Base-by-base conservation (phyloP, 1,140 invertebrate species). In the Parapsyche elsis region DNA sequence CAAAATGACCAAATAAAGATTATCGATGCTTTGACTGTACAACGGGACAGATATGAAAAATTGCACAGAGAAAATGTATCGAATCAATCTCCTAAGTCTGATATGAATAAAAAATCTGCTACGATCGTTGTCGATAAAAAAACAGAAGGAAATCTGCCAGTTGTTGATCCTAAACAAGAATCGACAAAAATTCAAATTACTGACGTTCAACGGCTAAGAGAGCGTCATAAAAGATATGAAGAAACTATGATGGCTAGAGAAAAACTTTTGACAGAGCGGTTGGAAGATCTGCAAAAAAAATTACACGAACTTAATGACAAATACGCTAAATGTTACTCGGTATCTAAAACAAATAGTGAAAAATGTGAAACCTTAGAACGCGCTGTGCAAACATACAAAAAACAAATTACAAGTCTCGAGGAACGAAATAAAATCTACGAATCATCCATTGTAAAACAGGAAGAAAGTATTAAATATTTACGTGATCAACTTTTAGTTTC, bases 1-100 rank as follows among this genome's bases (percentile, higher is more conserved):
- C 91, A 95, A 84, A 91, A 92, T 0, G 90, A 93, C 81, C 95
- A 97, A 86, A 91, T 92, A 46, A 93, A 94, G 86, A 94, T 96
- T 91, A 89, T 98, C n/a, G 93, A 94, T 74, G 92, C 92, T 21
- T 88, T 97, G 44, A 91, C 95, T 16, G 90, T 93, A 81, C 96
- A 98, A 86, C 90, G 95, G 76, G 96, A 98, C 84, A 95, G 96
- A 91, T 98, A 97, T 86, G 93, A 94, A 85, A 94, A 93, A 83
- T 90, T 97, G 84, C 93, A 95, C 82, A 92, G 23, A 26, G 57
- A 77, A 44, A 44, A 23, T 30, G 59, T 10, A n/a, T 12, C 5
- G 7, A n/a, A 59, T 1, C 53, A 57, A 4, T 30, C 73, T 12
- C 53, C 38, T 9, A 16, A 24, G 9, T n/a, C 24, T 9, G 53